A percentile compares a stretch with the other conserved stretches of the same genome.
These are phyloP conservation scores for Champsocephalus esox DNA, from an alignment of 2,797 vertebrate genomes.

Conservation along the genomic window DNA sequence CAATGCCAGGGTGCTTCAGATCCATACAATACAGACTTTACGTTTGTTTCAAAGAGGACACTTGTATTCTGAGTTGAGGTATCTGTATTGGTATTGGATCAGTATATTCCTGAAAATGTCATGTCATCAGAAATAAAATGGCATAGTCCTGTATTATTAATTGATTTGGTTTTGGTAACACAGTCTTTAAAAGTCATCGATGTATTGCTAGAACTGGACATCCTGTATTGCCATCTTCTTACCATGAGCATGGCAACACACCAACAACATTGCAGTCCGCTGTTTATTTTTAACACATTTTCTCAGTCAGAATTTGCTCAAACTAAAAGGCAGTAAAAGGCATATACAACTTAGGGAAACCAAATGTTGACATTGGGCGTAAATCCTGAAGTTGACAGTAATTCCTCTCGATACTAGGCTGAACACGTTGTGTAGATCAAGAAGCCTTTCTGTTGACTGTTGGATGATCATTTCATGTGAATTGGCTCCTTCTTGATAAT, in stretches of 20 bases:
- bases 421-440: neutral
- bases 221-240: neutral
- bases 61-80: neutral
- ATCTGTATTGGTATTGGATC: neutral
- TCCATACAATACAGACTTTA: no score
- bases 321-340: neutral
- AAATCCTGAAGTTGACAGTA: neutral
- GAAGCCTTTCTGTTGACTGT: neutral
- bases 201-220: neutral
- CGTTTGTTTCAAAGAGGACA: no score
- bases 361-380: neutral
- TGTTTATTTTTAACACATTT: neutral
- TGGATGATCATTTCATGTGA: slow-evolving; percentile 16
- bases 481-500: slow-evolving; percentile 38
- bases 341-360: neutral
- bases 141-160: neutral
- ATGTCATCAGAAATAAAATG: neutral
- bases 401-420: neutral
- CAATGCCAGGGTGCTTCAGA: neutral
- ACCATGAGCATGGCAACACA: neutral
- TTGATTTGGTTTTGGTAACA: neutral
- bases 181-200: neutral
- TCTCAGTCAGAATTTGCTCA: neutral
- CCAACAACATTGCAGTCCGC: neutral
- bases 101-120: neutral